A percentile compares a stretch with the other conserved stretches of the same genome.
Conservation (phyloP, 2,888 invertebrate genomes). For the Toxonevra muliebris region DNA sequence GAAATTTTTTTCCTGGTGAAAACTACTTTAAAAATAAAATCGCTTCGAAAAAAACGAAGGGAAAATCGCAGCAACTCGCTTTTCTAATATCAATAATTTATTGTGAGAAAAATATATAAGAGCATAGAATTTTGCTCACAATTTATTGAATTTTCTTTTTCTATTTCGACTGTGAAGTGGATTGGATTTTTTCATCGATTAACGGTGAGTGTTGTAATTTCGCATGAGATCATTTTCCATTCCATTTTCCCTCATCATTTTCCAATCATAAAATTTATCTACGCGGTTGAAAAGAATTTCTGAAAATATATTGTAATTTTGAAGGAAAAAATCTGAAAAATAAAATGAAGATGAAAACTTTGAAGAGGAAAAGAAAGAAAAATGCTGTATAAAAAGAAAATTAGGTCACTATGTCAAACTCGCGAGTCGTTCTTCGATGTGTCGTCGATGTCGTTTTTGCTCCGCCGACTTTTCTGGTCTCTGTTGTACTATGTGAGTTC, state of each 20-base stretch:
- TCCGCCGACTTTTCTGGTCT: no score
- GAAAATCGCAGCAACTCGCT: slow-evolving; percentile 1
- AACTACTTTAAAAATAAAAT: slow-evolving; percentile 1
- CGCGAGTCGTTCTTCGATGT: not conserved
- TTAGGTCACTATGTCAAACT: slow-evolving; percentile 29
- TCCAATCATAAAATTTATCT: no score
- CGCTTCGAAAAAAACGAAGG: not conserved
- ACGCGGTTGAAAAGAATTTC: no score
- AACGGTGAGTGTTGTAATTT: not conserved
- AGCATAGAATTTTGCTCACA: not conserved
- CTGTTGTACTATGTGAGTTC: no score
- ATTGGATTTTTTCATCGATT: not conserved
- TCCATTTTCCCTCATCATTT: no score
- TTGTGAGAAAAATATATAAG: not conserved
- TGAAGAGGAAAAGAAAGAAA: no score
- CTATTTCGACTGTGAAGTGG: not conserved
- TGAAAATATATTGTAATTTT: no score
- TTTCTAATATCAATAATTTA: not conserved
- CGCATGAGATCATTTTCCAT: not conserved
- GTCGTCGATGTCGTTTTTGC: no score
- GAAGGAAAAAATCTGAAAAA: no score
- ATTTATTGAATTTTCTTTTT: not conserved
- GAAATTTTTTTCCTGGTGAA: not conserved
- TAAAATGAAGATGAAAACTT: no score
- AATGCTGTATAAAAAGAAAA: slow-evolving; percentile 6